phyloP scores from a whole-genome alignment of 2,113 vertebrate genomes.

The Phrynocephalus versicolor region DNA sequence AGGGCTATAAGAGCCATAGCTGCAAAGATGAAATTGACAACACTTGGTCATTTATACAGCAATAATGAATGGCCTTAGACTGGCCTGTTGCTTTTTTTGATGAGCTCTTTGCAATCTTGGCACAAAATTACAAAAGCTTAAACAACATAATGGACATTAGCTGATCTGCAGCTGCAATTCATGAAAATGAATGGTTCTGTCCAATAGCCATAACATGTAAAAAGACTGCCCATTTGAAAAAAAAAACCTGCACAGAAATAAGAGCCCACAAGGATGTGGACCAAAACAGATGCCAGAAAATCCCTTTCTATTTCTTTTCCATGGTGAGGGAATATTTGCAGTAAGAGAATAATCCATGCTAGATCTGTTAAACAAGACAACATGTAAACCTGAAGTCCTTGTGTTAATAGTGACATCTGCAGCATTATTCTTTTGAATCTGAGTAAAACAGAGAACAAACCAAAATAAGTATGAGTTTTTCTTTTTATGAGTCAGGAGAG shows the following conservation, averaged over 20 bases:
- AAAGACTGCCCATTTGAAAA: not conserved
- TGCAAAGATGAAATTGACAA: too few species aligned
- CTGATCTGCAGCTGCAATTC: not conserved
- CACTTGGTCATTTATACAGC: not conserved
- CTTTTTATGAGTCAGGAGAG: not conserved
- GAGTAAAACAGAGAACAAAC: not conserved
- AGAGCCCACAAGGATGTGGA: not conserved
- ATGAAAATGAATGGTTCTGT: not conserved
- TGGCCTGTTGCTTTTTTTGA: too few species aligned
- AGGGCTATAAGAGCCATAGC: too few species aligned
- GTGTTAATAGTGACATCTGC: not conserved
- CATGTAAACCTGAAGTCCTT: conserved; percentile 24
- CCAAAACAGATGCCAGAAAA: not conserved
- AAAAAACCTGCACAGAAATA: not conserved
- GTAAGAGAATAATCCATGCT: conserved; percentile 12
- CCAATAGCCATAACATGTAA: not conserved
- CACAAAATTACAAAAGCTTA: not conserved
- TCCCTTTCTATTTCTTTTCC: not conserved
- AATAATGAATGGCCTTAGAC: too few species aligned
- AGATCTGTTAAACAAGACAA: conserved; percentile 19
- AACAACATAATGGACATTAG: not conserved
- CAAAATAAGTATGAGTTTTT: not conserved
- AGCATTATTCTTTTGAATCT: conserved; percentile 11
- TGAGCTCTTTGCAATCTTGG: not conserved
- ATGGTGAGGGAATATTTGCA: not conserved